Conservation (phyloP, 2,113 vertebrate genomes). For the Chascanopsetta lugubris region DNA sequence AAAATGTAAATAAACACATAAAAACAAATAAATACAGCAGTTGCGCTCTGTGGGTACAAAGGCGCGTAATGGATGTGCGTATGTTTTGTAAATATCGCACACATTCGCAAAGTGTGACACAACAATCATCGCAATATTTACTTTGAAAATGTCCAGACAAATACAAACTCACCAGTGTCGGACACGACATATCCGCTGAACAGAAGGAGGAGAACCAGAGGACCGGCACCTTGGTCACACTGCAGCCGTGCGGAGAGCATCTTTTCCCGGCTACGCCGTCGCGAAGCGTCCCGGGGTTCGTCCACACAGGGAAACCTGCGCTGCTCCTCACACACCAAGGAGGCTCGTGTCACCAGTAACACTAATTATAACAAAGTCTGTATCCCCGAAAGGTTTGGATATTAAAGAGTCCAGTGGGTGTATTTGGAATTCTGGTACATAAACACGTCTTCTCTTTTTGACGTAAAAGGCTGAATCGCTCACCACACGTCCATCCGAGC, state of each 20-base stretch:
- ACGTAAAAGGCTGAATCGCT: constrained; percentile 30
- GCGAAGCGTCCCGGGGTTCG: constrained; percentile 56
- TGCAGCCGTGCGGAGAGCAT: constrained; percentile 76
- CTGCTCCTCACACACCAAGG: constrained; percentile 14
- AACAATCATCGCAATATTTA: not conserved
- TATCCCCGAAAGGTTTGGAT: constrained; percentile 1
- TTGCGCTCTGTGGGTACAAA: not conserved
- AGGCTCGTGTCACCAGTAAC: constrained; percentile 19
- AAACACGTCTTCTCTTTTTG: constrained; percentile 32
- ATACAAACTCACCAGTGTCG: constrained; percentile 75
- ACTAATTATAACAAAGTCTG: constrained; percentile 35
- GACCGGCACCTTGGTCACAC: constrained; percentile 66
- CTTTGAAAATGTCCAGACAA: too few species aligned
- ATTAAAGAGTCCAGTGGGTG: constrained; percentile 10
- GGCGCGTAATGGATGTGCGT: not conserved
- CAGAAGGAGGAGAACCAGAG: constrained; percentile 73
- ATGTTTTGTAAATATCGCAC: not conserved
- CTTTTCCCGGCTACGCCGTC: constrained; percentile 70
- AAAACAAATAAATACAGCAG: not conserved
- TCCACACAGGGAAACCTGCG: constrained; percentile 40
- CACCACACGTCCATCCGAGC: constrained; percentile 55
- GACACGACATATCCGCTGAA: constrained; percentile 60
- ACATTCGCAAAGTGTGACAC: not conserved
- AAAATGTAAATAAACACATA: not conserved
- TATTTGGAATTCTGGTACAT: constrained; percentile 26